phyloP scores from a whole-genome alignment of 2,888 invertebrate genomes.

The Tetragonisca angustula region DNA sequence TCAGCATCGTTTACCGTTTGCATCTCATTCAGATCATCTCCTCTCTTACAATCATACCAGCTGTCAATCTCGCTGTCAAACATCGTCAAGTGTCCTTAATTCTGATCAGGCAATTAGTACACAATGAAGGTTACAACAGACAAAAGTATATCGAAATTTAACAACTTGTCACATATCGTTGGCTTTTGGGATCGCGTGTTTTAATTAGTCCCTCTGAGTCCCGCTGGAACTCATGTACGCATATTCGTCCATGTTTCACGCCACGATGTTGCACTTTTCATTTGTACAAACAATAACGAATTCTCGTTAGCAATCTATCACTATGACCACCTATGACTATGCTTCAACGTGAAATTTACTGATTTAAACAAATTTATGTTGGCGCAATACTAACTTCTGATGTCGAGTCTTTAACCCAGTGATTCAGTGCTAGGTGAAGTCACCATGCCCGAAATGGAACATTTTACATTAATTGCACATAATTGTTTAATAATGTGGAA shows the following conservation, averaged over 20 bases:
- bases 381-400: background rate
- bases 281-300: slow-evolving; percentile 64
- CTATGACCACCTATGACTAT: background rate
- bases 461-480: slow-evolving; percentile 31
- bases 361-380: background rate
- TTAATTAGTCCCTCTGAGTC: slow-evolving; percentile 15
- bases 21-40: slow-evolving; percentile 36
- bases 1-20: background rate
- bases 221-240: slow-evolving; percentile 51
- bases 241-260: slow-evolving; percentile 66
- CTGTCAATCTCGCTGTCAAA: slow-evolving; percentile 72
- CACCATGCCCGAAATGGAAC: slow-evolving; percentile 25
- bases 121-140: slow-evolving; percentile 43
- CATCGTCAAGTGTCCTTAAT: slow-evolving; percentile 69
- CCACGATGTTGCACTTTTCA: slow-evolving; percentile 59
- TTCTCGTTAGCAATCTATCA: slow-evolving; percentile 30
- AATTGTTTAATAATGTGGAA: too few species aligned
- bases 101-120: slow-evolving; percentile 55
- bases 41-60: slow-evolving; percentile 64
- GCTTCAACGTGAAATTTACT: slow-evolving; percentile 11
- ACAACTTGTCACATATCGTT: slow-evolving; percentile 35
- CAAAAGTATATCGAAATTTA: slow-evolving; percentile 39
- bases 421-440: background rate
- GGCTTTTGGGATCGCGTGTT: background rate
- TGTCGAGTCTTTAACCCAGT: too few species aligned